Evolutionary conservation across 2,888 invertebrate species (phyloP), one percentile per base, ranked within the genome.

Genomic region (Leptopilina myrica): DNA sequence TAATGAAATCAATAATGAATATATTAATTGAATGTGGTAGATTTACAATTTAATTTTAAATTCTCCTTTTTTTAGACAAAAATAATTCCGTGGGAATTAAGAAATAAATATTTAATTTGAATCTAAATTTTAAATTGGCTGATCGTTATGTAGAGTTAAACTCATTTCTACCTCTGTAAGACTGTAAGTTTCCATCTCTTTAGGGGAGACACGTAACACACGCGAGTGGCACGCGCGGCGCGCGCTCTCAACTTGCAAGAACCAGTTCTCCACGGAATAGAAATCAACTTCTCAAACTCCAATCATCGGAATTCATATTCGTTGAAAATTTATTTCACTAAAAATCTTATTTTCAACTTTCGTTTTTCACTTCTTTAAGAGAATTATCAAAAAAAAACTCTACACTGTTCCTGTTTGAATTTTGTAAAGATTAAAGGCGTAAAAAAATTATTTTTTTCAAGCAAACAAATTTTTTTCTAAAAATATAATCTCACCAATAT

Each of bases 221-320:
- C 89, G 90, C 90, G 90, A 90, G 89, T 87, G 90, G 90, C 90
- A 90, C 90, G 91, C 90, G 91, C 89, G 88, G 85, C 88, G 88
- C 87, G 88, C 88, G 89, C 88, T 81, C 49, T 88, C 84, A 83
- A 87, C 87, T 88, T 85, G 85, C 85, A 78, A 85, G 86, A 91
- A 90, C 90, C 90, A 89, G 90, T 90, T 88, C 88, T 87, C 84
- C 86, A 69, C 85, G 85, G 86, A 89, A 88, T 88, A 90, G 89
- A 88, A 89, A 88, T 82, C 82, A 73, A n/a, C 14, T 73, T 73
- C 26, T 20, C 49, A 4, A 69, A 69, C 49, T 73, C 53, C 33
- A 33, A 26, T 33, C 33, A 26, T n/a, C 53, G 33, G n/a, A 14
- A 73, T 53, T 49, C 73, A 73, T 73, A 73, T 73, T 73, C 53